phyloP scores from a whole-genome alignment of 2,888 invertebrate species.

The Palloptera scutellata region DNA sequence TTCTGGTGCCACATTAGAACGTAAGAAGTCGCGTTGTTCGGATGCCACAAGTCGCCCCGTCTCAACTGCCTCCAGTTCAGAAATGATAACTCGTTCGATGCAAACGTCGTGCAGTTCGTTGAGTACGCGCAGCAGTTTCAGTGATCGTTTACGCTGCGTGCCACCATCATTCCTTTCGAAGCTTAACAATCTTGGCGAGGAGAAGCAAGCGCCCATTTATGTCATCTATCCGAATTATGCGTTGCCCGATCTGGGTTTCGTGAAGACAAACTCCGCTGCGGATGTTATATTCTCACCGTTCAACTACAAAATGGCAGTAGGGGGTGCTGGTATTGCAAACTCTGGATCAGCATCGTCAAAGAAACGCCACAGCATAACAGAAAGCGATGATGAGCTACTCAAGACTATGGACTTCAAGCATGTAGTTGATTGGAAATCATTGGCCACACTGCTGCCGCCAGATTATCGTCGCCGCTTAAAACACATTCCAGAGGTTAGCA shows the following conservation, averaged over 20 bases:
- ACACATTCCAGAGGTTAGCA: constrained; percentile 75
- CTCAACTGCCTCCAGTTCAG: constrained; percentile 57
- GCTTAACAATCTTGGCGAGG: constrained; percentile 70
- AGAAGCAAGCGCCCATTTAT: constrained; percentile 78
- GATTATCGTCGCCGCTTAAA: constrained; percentile 84
- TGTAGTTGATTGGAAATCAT: constrained; percentile 92
- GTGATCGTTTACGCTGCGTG: constrained; percentile 70
- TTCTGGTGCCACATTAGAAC: constrained; percentile 38
- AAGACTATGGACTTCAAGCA: constrained; percentile 83
- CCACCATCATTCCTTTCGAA: constrained; percentile 77
- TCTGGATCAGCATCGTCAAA: constrained; percentile 43
- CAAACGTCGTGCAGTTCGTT: constrained; percentile 69
- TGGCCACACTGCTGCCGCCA: constrained; percentile 84
- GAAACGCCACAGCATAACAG: constrained; percentile 48
- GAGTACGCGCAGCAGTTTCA: constrained; percentile 58
- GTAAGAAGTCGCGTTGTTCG: constrained; percentile 38
- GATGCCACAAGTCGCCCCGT: constrained; percentile 43
- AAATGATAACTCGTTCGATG: constrained; percentile 76
- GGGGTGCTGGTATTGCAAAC: constrained; percentile 36
- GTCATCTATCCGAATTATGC: constrained; percentile 92
- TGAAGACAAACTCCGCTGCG: constrained; percentile 67
- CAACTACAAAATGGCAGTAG: constrained; percentile 69
- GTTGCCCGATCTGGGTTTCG: constrained; percentile 86
- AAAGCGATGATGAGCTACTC: constrained; percentile 83
- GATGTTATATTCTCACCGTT: constrained; percentile 75